Evolutionary conservation across 2,888 invertebrate genomes (phyloP), one percentile per base, ranked within the genome.

Genomic region (Steinernema hermaphroditum): DNA sequence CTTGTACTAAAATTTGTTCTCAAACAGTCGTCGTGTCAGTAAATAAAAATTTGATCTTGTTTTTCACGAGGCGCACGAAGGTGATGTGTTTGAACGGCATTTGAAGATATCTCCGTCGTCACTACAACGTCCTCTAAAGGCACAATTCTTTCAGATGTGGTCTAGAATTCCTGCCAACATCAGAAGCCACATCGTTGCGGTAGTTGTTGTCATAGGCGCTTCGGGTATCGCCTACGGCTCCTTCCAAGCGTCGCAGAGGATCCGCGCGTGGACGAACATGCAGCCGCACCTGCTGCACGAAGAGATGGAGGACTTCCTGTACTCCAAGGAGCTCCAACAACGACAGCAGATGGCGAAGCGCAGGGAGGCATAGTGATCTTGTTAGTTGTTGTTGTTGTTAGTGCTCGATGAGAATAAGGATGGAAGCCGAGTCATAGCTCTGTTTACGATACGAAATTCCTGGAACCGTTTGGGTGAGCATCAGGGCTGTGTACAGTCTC

Each of bases 281-380:
- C 54, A 54, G 54, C 54, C 54, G 22, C 27, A 24, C 54, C 24
- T 54, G 54, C 6, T 54, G 54, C 54, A 54, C 27, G 54, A 54
- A 54, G 54, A 54, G 27, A 54, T 54, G 54, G 54, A 54, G 27
- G 54, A 54, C 19, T 54, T 22, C 27, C 27, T 54, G n/a, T 54
- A 54, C 27, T 22, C 54, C 24, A 54, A 54, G 54, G 54, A 54
- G 54, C 27, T 54, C 24, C 54, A 22, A 8, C 54, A 24, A 6
- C 54, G 19, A 27, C 54, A 54, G 22, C 46, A 46, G 16, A 46
- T 46, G 19, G 46, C 46, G 46, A 16, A 46, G 46, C 9, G 16
- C 4, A 46, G 37, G 37, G 37, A 37, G 12, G 12, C 12, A 37
- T 8, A 37, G 37, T 37, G 37, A 37, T 37, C n/a, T n/a, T n/a